A percentile compares a stretch with the other conserved stretches of the same genome.
phyloP scores from a whole-genome alignment of 2,113 vertebrate genomes.

The Scortum barcoo region DNA sequence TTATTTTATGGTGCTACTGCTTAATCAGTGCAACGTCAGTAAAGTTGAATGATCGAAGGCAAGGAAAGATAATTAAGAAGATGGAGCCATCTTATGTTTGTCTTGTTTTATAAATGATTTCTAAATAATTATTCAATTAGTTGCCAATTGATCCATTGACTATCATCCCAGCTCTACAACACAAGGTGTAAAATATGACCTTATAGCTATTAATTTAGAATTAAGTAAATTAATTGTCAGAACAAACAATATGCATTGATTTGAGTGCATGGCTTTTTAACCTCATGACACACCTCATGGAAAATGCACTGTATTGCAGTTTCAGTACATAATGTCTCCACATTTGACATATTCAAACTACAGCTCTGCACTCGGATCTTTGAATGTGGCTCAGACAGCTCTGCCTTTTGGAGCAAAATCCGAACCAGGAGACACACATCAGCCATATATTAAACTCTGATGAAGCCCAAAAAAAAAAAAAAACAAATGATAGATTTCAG shows the following conservation, averaged over 20 bases:
- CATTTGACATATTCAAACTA: constrained; percentile 2
- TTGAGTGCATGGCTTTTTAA: neutral
- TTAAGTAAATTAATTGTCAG: neutral
- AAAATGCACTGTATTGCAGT: neutral
- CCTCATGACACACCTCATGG: neutral
- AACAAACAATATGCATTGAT: neutral
- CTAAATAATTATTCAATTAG: neutral
- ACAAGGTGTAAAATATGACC: neutral
- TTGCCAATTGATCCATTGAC: neutral
- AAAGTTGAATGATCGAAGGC: neutral
- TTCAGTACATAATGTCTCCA: neutral
- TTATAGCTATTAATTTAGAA: neutral
- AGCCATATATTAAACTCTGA: constrained; percentile 22
- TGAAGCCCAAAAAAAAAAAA: constrained; percentile 24
- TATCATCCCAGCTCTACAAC: neutral
- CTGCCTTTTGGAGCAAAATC: constrained; percentile 12
- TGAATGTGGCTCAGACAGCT: constrained; percentile 7
- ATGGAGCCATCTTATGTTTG: neutral
- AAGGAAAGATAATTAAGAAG: neutral
- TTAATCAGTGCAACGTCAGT: neutral
- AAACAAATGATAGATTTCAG: constrained; percentile 41
- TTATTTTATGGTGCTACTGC: neutral
- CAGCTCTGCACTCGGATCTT: neutral
- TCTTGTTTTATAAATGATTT: neutral
- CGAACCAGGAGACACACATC: constrained; percentile 32